Conservation (phyloP, 2,113 vertebrate genomes). For the Anseranas semipalmata region DNA sequence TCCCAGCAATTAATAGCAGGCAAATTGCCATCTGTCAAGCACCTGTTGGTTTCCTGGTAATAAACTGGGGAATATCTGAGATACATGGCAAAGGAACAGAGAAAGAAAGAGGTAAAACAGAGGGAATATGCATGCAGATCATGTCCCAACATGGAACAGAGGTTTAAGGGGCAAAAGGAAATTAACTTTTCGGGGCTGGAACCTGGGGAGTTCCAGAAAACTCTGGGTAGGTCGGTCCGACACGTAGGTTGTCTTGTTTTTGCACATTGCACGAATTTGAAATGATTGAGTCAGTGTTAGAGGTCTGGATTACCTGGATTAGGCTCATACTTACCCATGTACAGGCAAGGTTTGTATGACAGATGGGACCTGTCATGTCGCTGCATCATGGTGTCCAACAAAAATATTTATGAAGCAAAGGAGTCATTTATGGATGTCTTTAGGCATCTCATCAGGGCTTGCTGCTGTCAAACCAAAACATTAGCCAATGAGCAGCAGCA, state of each 20-base stretch:
- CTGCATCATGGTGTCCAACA: not conserved
- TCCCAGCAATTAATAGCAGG: slow-evolving; percentile 65
- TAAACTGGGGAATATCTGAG: slow-evolving; percentile 21
- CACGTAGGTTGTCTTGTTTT: not conserved
- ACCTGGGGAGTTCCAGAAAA: not conserved
- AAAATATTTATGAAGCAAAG: slow-evolving; percentile 23
- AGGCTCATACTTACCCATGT: not conserved
- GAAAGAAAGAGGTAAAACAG: slow-evolving; percentile 22
- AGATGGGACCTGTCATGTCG: not conserved
- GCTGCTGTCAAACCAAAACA: not conserved
- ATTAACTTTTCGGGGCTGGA: slow-evolving; percentile 12
- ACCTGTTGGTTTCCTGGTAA: slow-evolving; percentile 47
- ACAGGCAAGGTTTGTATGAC: not conserved
- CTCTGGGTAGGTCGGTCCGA: not conserved
- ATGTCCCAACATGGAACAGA: slow-evolving; percentile 16
- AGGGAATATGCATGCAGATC: not conserved
- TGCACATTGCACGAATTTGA: not conserved
- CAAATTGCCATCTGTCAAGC: slow-evolving; percentile 57
- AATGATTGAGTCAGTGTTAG: not conserved
- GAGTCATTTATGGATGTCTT: not conserved
- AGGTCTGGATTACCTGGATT: slow-evolving; percentile 6
- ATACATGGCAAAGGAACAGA: slow-evolving; percentile 14
- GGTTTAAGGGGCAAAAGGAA: slow-evolving; percentile 1
- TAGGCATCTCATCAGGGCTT: not conserved
- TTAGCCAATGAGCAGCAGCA: not conserved